Evolutionary conservation across 2,888 invertebrate species (phyloP), one percentile per base, ranked within the genome.

Genomic region (Lamproptera curius): DNA sequence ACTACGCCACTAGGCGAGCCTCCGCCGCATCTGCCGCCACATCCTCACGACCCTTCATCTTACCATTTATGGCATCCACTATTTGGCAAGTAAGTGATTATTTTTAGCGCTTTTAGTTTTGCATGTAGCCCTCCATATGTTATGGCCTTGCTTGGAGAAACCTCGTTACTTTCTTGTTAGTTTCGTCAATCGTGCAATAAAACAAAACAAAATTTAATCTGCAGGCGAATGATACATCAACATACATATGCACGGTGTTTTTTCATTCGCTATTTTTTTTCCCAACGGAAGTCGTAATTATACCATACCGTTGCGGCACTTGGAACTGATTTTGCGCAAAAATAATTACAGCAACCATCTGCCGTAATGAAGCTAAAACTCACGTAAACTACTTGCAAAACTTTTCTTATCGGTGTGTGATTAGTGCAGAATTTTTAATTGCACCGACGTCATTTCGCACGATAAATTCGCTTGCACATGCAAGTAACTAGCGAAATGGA

Each of bases 21-120:
- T 15, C 62, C 70, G 62, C 59, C 58, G 59, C 63, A 59, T 31
- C 48, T 73, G 65, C 72, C 75, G 63, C 78, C 80, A 61, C 77
- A 85, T 39, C 76, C 80, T 11, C 80, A 80, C 64, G 83, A 83
- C 58, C 89, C 89, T 53, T 87, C 91, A 39, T 90, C 92, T 61
- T 90, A 92, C 63, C 92, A 93, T 56, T 84, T 95, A 42, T 95
- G 95, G 95, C 95, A 95, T 85, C 95, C 95, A 45, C 89, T 95
- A 40, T 95, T 95, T 76, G 93, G 94, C 90, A 95, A 94, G 95
- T 95, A 87, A 92, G 91, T 90, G 61, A 43, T 39, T 56, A 53
- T 56, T 50, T 52, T 36, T 50, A 26, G 52, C 46, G 45, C 35
- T 41, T 47, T 49, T 43, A 23, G 50, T 39, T n/a, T 11, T 10